These are phyloP conservation scores for Melinopterus prodromus DNA, from an alignment of 2,888 invertebrate species.

Conservation along the genomic window DNA sequence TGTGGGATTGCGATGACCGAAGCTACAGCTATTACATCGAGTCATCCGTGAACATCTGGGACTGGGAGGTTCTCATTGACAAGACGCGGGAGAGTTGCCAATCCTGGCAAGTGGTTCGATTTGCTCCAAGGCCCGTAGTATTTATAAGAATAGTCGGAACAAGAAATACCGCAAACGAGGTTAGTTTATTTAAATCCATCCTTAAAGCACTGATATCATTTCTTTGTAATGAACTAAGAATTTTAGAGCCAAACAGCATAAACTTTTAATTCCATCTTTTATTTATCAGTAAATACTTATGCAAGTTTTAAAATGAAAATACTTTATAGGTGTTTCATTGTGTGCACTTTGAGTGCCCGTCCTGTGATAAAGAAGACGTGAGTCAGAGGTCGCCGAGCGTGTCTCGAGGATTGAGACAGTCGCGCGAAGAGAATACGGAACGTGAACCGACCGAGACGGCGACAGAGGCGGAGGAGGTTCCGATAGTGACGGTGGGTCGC, in stretches of 20 bases:
- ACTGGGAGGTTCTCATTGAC: conserved; percentile 93
- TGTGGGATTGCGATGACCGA: conserved; percentile 98
- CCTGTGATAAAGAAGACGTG: conserved; percentile 63
- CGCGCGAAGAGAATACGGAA: conserved; percentile 32
- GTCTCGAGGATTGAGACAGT: conserved; percentile 31
- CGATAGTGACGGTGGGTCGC: conserved; percentile 5
- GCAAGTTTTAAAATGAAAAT: not conserved
- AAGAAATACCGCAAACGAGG: conserved; percentile 97
- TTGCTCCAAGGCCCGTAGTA: conserved; percentile 85
- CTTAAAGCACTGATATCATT: no score
- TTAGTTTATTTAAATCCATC: conserved; percentile 52
- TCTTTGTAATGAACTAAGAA: no score
- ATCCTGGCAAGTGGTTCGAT: conserved; percentile 94
- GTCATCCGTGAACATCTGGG: conserved; percentile 89
- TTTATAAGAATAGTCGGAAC: conserved; percentile 96
- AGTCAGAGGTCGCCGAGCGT: conserved; percentile 36
- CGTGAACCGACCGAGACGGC: conserved; percentile 55
- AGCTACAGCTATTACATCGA: conserved; percentile 97
- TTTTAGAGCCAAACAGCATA: no score
- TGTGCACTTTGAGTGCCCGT: conserved; percentile 97
- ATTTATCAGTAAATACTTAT: not conserved
- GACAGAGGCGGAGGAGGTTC: conserved; percentile 56
- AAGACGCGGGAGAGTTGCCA: conserved; percentile 84
- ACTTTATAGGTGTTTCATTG: conserved; percentile 88
- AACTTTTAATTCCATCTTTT: conserved; percentile 12